Base-by-base conservation (phyloP, 2,888 invertebrate genomes). In the Eulithis testata region DNA sequence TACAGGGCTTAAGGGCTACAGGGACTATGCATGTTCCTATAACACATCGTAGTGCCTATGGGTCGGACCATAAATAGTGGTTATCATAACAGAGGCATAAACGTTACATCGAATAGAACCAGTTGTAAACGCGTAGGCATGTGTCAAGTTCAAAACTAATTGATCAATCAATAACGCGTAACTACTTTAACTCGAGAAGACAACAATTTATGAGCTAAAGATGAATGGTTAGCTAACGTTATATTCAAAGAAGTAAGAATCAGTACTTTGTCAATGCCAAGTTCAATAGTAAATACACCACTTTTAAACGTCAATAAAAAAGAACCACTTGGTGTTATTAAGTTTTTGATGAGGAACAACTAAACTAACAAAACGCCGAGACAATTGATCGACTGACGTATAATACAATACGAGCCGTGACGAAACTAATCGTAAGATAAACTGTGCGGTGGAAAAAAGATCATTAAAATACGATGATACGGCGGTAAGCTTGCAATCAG, bases 131-230 rank as follows among this genome's bases (percentile, higher is more conserved):
- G 47, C 36, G 58, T 49, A 44, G 53, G 49, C 12, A 58, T 27
- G n/a, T 57, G 57, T 50, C 60, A 60, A 51, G 60, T 64, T 55
- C 55, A 55, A 45, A 60, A 51, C 21, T 55, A 60, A 64, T 55
- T 64, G 64, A 27, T 51, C 50, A 60, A 64, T 59, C 53, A 54
- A 63, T 63, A 47, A 58, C 21, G n/a, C 50, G 2, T 53, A 47
- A 40, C 21, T 50, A 59, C 21, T 51, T n/a, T 49, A 9, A 31
- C 52, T 49, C 21, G 31, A 43, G 27, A 21, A 36, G 31, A 58
- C 11, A 9, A 49, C 44, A n/a, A 49, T 49, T 47, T 52, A 61
- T 40, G 31, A 52, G 27, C 45, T 11, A 51, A n/a, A 37, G 44
- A 56, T 58, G 44, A 37, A 50, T 49, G 36, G 53, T 11, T 47